Evolutionary conservation across 2,113 vertebrate genomes (phyloP), one percentile per base, ranked within the genome.

Genomic region (Anarhynchus alexandrinus): DNA sequence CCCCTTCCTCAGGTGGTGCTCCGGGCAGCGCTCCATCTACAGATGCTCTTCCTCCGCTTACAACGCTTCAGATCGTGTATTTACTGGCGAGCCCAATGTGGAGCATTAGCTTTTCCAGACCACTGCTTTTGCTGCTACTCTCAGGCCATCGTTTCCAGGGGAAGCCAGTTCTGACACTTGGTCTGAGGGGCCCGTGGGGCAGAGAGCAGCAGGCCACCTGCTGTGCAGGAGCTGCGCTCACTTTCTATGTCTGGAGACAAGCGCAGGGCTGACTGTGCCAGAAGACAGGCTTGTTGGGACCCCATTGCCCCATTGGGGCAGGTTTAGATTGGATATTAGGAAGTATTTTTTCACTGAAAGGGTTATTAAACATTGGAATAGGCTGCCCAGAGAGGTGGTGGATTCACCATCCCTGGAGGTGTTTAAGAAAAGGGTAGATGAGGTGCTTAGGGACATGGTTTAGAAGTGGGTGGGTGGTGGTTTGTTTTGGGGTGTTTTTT

Each of bases 51-150:
- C 38, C 29, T 85, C 27, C 1, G 29, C 49, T 65, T 11, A 5
- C 61, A 26, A 2, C 1, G 3, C 86, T 71, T 52, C 70, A 10
- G 20, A 17, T 0, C 2, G 22, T 0, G 3, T 1, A 3, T 49
- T 90, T 22, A 30, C 25, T 23, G 52, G 18, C 5, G 2, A 7
- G 59, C 47, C 52, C 11, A 0, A 1, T 16, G 40, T 4, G 21
- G 25, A 71, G 27, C 30, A 2, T 12, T 17, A 5, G 52, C 49
- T 88, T 47, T 54, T 43, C 70, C 38, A 47, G 30, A 4, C 47
- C 4, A 2, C 59, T 40, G 71, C 58, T 40, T 64, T 52, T 14
- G 22, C 38, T 72, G 78, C 79, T 79, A 70, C 34, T 73, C 57
- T 42, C 16, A 29, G 36, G 54, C 69, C 32, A 4, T 6, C 0